Evolutionary conservation across 2,113 vertebrate genomes (phyloP), one percentile per base, ranked within the genome.

Genomic region (Ammodytes marinus): DNA sequence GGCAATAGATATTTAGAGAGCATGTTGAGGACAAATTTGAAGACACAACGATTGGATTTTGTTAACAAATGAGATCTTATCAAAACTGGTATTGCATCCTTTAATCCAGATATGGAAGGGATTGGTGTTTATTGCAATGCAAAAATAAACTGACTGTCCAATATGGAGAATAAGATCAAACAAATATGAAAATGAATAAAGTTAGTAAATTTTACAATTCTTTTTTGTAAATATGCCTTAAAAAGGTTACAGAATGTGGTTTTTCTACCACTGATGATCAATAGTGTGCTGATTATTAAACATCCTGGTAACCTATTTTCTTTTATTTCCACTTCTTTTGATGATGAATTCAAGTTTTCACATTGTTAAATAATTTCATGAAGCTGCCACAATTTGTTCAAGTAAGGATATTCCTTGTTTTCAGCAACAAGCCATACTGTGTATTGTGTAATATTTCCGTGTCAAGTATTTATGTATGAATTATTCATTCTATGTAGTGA

Each of bases 1-100:
- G 40, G 61, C 66, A 57, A 80, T 19, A 55, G 11, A 52, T 71
- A 49, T 71, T 82, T 73, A 53, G 40, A 59, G 60, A 71, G 69
- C 58, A 45, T 13, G 43, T 58, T 52, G 37, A 71, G 68, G 52
- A 63, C 47, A 75, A 59, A 10, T 58, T 57, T 77, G 13, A 66
- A 61, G 49, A 75, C 2, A 27, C 40, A 37, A 14, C 13, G 45
- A 46, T 53, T 74, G 17, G 50, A 40, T 47, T 77, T 70, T 53
- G 27, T 59, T 8, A 40, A 73, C 19, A 17, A 17, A 59, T 19
- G 15, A 19, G 15, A 54, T 69, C 68, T 27, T 2, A 50, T 61
- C 14, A 9, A 39, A 57, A 50, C 5, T 69, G 10, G 42, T 13
- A 2, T 72, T 4, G 64, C 4, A 17, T 58, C 37, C 58, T 69